Evolutionary conservation across 2,888 invertebrate species (phyloP), one percentile per base, ranked within the genome.

Genomic region (Lucinisca nassula): DNA sequence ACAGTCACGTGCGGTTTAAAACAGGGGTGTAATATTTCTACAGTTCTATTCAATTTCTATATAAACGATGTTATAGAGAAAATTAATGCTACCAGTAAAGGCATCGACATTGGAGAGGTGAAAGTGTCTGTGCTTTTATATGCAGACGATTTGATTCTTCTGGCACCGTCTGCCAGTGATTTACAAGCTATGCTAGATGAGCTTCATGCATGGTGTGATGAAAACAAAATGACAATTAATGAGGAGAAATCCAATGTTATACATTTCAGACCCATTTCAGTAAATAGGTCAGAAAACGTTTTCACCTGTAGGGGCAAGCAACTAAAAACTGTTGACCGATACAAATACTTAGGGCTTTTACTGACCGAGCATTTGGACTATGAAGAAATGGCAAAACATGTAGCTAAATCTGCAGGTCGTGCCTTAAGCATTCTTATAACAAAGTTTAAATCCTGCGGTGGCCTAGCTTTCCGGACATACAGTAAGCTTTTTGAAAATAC

Each of bases 121-220:
- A 61, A 35, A n/a, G 6, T 79, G 6, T 21, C 78, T 78, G 27
- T 84, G 17, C 37, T 80, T 4, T 35, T 51, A 4, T 73, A 73
- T 14, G 73, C 73, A 4, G 32, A 35, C 10, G 32, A 70, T 0
- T 4, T 38, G 12, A 38, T 73, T 4, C 27, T 73, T 8, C 24
- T 38, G 4, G 38, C 21, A 45, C 24, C n/a, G 45, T 8, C 21
- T 27, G 74, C 79, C 30, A 58, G 27, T 38, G 79, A 86, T 27
- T 70, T 86, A 61, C 78, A 83, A 38, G 17, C 14, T 35, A n/a
- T 82, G n/a, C 24, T 86, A 32, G 49, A 82, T 79, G 30, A 1
- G n/a, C 51, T 87, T 24, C 32, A 45, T 70, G 21, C 21, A 1
- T 87, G 84, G 87, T 74, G 77, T 67, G 12, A 21, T 30, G 21